Conservation (phyloP, 2,888 invertebrate species). For the Bombylius major region DNA sequence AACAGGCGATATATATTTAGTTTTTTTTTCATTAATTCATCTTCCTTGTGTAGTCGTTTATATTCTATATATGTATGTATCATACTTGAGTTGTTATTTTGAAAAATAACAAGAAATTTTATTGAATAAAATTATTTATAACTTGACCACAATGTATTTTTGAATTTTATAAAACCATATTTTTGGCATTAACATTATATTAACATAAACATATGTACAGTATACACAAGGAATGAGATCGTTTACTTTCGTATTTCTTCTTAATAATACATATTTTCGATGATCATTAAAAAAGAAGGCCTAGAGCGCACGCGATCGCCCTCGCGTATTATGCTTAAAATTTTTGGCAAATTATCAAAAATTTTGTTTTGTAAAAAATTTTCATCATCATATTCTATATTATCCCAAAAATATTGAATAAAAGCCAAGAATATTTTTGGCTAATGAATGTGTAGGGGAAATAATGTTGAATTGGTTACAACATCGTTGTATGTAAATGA, state of each 20-base stretch:
- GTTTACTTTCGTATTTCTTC: not conserved
- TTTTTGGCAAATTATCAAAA: not conserved
- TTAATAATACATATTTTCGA: not conserved
- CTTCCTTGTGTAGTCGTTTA: too few species aligned
- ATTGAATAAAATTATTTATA: not conserved
- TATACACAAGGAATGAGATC: slow-evolving; percentile 1
- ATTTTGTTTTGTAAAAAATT: not conserved
- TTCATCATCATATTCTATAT: not conserved
- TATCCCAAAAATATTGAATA: too few species aligned
- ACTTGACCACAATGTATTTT: slow-evolving; percentile 3
- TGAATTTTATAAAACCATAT: slow-evolving; percentile 2
- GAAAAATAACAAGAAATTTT: too few species aligned
- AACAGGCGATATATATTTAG: not conserved
- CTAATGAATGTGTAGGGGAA: too few species aligned
- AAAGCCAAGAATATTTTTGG: too few species aligned
- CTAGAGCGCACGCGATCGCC: slow-evolving; percentile 7
- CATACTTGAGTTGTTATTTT: too few species aligned
- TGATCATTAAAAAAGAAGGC: not conserved
- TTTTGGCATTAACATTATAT: slow-evolving; percentile 1
- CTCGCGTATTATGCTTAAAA: not conserved
- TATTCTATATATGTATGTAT: too few species aligned
- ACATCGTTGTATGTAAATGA: too few species aligned
- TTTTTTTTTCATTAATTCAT: too few species aligned
- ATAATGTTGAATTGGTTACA: too few species aligned
- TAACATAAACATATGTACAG: too few species aligned